These are phyloP conservation scores for Psettodes erumei DNA, from an alignment of 2,113 vertebrate species.

Conservation along the genomic window DNA sequence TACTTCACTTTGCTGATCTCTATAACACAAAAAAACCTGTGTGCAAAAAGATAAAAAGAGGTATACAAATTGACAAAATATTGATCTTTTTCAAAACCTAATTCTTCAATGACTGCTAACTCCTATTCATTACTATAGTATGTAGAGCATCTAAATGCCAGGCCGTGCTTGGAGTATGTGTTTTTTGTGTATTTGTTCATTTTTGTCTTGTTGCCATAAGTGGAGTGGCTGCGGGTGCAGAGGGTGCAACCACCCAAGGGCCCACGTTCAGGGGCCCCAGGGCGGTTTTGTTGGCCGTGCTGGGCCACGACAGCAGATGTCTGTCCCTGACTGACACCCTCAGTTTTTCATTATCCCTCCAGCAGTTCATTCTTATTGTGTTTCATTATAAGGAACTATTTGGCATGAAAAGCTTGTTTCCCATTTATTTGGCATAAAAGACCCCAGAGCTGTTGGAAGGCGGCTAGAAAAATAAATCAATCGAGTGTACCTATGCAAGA, in stretches of 20 bases:
- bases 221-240: too few relatives aligned
- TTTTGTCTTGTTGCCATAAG: constrained; percentile 17
- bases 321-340: too few relatives aligned
- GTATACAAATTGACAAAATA: neutral
- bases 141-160: constrained; percentile 45
- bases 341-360: neutral
- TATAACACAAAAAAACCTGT: constrained; percentile 18
- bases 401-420: constrained; percentile 12
- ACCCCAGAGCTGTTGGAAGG: constrained; percentile 10
- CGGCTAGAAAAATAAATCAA: constrained; percentile 31
- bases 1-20: constrained; percentile 19
- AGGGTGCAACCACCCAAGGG: constrained; percentile 1
- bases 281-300: too few relatives aligned
- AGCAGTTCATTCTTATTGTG: neutral
- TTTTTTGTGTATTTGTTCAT: constrained; percentile 6
- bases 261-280: too few relatives aligned
- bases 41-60: neutral
- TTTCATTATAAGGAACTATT: constrained; percentile 14
- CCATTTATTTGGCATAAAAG: too few relatives aligned
- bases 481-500: constrained; percentile 38
- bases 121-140: constrained; percentile 2
- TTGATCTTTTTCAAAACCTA: neutral
- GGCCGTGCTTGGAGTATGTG: constrained; percentile 7
- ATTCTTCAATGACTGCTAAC: constrained; percentile 9
- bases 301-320: too few relatives aligned